Conservation (phyloP, 2,113 vertebrate genomes). For the Larimichthys polyactis region DNA sequence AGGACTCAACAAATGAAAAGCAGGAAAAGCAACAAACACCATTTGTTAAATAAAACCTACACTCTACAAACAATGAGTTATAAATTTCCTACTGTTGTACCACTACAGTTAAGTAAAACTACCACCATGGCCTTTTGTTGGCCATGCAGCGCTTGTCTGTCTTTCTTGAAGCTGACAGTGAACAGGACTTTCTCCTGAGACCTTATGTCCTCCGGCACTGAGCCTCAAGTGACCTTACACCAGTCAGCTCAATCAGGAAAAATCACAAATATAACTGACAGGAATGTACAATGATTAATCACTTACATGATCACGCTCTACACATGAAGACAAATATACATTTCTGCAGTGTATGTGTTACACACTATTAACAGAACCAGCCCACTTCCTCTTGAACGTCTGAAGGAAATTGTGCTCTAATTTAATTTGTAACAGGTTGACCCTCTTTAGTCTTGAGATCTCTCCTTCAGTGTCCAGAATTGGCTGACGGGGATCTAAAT, state of each 20-base stretch:
- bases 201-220: background rate
- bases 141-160: constrained; percentile 17
- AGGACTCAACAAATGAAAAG: background rate
- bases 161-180: constrained; percentile 41
- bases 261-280: constrained; percentile 61
- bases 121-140: background rate
- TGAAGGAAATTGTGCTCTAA: background rate
- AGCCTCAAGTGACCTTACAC: constrained; percentile 33
- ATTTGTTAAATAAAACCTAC: background rate
- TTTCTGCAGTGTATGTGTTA: constrained; percentile 39
- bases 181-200: constrained; percentile 50
- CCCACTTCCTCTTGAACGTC: constrained; percentile 36
- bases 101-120: background rate
- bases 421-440: constrained; percentile 52
- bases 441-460: constrained; percentile 12
- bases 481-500: constrained; percentile 21
- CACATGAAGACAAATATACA: constrained; percentile 70
- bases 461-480: constrained; percentile 7
- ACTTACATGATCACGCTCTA: constrained; percentile 36
- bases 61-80: background rate
- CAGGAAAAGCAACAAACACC: background rate
- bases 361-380: constrained; percentile 32
- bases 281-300: constrained; percentile 53
- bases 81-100: background rate
- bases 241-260: constrained; percentile 58